Evolutionary conservation across 2,797 vertebrate species (phyloP), one percentile per base, ranked within the genome.

Genomic region (Phaenicophaeus curvirostris): DNA sequence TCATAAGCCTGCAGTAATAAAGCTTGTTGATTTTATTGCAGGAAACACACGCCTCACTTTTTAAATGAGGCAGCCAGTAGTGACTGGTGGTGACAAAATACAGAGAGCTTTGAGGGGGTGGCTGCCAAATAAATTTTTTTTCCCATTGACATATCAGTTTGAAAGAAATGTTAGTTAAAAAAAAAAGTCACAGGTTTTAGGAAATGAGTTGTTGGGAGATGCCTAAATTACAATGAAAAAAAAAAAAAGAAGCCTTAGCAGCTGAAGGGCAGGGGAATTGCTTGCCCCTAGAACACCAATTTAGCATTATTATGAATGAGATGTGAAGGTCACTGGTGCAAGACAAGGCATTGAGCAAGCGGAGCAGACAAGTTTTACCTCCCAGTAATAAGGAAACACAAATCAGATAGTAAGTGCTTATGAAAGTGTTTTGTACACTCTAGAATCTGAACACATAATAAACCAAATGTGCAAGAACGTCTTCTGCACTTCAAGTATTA

Each of bases 331-430:
- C 81, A 74, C 0, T 21, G 30, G 61, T 44, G 33, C 58, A 71
- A 88, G 71, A 25, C 11, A 67, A 71, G 61, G 77, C 50, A 68
- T 13, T 15, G 61, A 67, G 33, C 0, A 3, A 91, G 57, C 20
- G 27, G 17, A 83, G 75, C 39, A 80, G 72, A 72, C 0, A 53
- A 85, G 41, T 71, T 93, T 74, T 74, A 33, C 81, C 86, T 92
- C 90, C 50, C 74, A 91, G 73, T 50, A 93, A 66, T 68, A 91
- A 91, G 68, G 68, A 94, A 94, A 80, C 57, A 46, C 71, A 55
- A 87, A 85, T 82, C 85, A 96, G 75, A 94, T 68, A 44, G 65
- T 41, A 75, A 90, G 82, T 58, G 93, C 85, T 93, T 89, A 80
- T 46, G 91, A 74, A 94, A 95, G 74, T 76, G 61, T 72, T 94